These are phyloP conservation scores for Nycteola revayana DNA, from an alignment of 2,888 invertebrate species.

Conservation along the genomic window DNA sequence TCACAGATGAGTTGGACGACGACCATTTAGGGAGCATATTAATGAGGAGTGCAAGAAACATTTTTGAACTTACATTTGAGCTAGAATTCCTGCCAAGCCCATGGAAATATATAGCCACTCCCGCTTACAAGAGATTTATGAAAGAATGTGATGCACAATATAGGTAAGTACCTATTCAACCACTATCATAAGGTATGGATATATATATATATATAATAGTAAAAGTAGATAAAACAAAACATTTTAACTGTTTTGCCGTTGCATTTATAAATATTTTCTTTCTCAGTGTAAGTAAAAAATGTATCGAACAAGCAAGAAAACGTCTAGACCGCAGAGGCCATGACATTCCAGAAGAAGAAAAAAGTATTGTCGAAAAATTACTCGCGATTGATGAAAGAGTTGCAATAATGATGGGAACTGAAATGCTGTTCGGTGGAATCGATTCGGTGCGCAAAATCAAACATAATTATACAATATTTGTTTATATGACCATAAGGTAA, in stretches of 20 bases:
- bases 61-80: slow-evolving; percentile 47
- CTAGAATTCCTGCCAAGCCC: slow-evolving; percentile 55
- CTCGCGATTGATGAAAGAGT: slow-evolving; percentile 82
- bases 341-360: slow-evolving; percentile 67
- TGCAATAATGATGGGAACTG: slow-evolving; percentile 85
- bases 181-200: too few relatives aligned
- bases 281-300: slow-evolving; percentile 53
- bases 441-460: slow-evolving; percentile 89
- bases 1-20: slow-evolving; percentile 45
- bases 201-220: too few relatives aligned
- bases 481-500: too few relatives aligned
- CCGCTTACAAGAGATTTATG: slow-evolving; percentile 55
- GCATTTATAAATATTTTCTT: too few relatives aligned
- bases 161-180: too few relatives aligned
- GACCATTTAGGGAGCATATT: slow-evolving; percentile 55
- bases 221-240: too few relatives aligned
- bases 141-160: slow-evolving; percentile 59
- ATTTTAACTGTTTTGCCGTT: too few relatives aligned
- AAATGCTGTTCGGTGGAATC: slow-evolving; percentile 86
- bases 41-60: slow-evolving; percentile 52
- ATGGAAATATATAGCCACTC: slow-evolving; percentile 55
- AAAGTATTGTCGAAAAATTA: slow-evolving; percentile 85
- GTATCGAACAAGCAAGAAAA: slow-evolving; percentile 54
- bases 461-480: too few relatives aligned
- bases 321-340: slow-evolving; percentile 47